These are phyloP conservation scores for Daubentonia madagascariensis DNA, from an alignment of 2,113 vertebrate species.

Conservation along the genomic window DNA sequence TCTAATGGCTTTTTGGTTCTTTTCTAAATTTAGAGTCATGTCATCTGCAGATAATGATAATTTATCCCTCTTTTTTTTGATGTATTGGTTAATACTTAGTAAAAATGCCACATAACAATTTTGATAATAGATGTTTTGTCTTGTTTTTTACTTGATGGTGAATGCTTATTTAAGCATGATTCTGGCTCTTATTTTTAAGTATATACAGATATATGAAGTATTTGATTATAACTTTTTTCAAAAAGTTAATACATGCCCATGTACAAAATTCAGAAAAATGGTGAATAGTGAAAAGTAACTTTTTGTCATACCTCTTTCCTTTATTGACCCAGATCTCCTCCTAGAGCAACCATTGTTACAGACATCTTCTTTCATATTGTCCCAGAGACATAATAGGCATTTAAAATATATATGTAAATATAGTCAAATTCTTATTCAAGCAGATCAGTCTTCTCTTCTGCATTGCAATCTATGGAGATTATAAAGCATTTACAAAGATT, in stretches of 20 bases:
- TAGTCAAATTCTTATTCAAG: background rate
- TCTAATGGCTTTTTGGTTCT: background rate
- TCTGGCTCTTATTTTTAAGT: background rate
- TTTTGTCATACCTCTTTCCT: background rate
- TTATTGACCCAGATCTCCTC: background rate
- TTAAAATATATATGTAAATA: background rate
- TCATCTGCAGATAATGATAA: background rate
- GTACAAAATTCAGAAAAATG: background rate
- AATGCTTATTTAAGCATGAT: background rate
- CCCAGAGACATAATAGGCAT: background rate
- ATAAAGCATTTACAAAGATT: background rate
- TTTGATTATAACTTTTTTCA: background rate
- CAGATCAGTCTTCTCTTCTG: background rate
- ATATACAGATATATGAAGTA: background rate
- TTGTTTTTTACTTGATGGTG: background rate
- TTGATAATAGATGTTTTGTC: background rate
- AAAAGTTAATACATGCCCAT: background rate
- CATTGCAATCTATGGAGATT: background rate
- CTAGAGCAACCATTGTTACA: background rate
- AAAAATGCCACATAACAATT: background rate
- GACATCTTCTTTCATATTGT: background rate
- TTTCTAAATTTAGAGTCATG: background rate
- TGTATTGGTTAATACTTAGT: background rate
- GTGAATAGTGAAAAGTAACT: background rate
- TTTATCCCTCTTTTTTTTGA: background rate